Evolutionary conservation across 2,888 invertebrate species (phyloP).

Genomic region (Drosophila tanythrix): DNA sequence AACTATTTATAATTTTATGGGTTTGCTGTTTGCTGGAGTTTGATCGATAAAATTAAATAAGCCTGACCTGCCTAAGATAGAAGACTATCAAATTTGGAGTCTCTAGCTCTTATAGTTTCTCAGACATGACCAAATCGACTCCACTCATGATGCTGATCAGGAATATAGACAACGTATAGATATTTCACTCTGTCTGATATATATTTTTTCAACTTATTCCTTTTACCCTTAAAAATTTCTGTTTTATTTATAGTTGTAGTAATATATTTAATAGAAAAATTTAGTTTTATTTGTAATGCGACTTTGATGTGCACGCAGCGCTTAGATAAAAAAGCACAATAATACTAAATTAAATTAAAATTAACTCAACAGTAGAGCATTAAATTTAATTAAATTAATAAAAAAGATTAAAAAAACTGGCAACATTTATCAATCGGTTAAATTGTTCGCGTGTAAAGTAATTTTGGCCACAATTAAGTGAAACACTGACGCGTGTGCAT

Average conservation of each 20-base stretch:
- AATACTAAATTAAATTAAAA: conserved; percentile 18
- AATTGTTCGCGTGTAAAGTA: conserved; percentile 63
- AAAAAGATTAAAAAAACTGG: neutral
- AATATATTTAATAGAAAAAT: neutral
- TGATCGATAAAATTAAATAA: neutral
- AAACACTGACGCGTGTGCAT: conserved; percentile 54
- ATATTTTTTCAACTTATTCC: neutral
- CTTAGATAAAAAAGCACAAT: neutral
- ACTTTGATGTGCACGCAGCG: neutral
- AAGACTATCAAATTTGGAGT: neutral
- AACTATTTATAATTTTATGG: neutral
- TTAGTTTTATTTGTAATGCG: neutral
- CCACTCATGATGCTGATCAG: neutral
- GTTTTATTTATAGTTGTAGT: neutral
- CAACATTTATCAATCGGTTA: conserved; percentile 58
- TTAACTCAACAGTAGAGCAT: conserved; percentile 3
- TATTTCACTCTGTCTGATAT: neutral
- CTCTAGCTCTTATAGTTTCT: too few relatives aligned
- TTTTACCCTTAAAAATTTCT: neutral
- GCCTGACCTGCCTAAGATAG: neutral
- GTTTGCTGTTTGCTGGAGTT: neutral
- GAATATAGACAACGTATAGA: neutral
- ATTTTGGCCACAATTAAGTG: conserved; percentile 71
- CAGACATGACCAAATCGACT: too few relatives aligned
- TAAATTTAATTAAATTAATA: neutral